These are phyloP conservation scores for Thermophis baileyi DNA, from an alignment of 2,113 vertebrate genomes.

Conservation along the genomic window DNA sequence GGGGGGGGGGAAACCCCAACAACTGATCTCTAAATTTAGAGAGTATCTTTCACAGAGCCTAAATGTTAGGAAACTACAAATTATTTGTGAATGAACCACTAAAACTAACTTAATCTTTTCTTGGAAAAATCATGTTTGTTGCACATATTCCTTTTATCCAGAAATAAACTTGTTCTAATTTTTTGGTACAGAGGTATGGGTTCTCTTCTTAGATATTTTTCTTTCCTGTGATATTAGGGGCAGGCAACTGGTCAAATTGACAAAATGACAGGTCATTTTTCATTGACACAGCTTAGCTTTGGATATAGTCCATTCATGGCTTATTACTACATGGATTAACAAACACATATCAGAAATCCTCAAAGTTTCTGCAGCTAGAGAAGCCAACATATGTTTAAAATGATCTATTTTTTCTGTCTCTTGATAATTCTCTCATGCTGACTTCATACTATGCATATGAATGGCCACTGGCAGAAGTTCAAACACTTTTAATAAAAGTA, in stretches of 20 bases:
- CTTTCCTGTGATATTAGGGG: conserved; percentile 22
- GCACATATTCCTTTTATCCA: conserved; percentile 17
- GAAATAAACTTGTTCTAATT: conserved; percentile 38
- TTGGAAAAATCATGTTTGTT: conserved; percentile 11
- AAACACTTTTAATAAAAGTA: conserved; percentile 47
- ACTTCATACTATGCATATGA: conserved; percentile 25
- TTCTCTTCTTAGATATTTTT: conserved; percentile 5
- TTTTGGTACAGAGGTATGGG: conserved; percentile 20
- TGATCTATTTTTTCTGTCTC: not conserved
- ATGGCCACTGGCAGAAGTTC: conserved; percentile 51
- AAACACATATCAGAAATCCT: not conserved
- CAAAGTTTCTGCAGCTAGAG: conserved; percentile 24
- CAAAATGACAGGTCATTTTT: conserved; percentile 26
- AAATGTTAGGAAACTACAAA: not conserved
- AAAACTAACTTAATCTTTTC: not conserved
- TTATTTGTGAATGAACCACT: not conserved
- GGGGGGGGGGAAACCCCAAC: not conserved
- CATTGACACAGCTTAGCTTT: conserved; percentile 44
- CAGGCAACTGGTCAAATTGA: conserved; percentile 36
- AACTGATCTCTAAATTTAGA: not conserved
- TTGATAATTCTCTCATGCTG: not conserved
- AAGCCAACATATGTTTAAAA: conserved; percentile 25
- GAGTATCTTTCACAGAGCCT: not conserved
- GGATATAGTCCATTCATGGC: conserved; percentile 4
- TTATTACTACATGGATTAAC: conserved; percentile 11